A percentile compares a stretch with the other conserved stretches of the same genome.
Evolutionary conservation across 2,113 vertebrate genomes (phyloP).

Genomic region (Oryctolagus cuniculus): mOryCun1.1 NC_091439.1:81181001-81181500

Average conservation of each 20-base stretch:
- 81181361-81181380: not conserved
- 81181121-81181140: not conserved
- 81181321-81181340: not conserved
- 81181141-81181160: not conserved
- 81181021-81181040: not conserved
- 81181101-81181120: not conserved
- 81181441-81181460: constrained; percentile 22
- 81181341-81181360: not conserved
- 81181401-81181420: not conserved
- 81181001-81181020: not conserved
- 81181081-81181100: not conserved
- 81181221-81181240: not conserved
- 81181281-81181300: fast-evolving
- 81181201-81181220: not conserved
- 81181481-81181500: constrained; percentile 10
- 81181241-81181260: not conserved
- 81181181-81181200: not conserved
- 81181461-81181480: constrained; percentile 22
- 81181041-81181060: not conserved
- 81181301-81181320: not conserved
- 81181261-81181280: not conserved
- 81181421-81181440: not conserved
- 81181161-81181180: constrained; percentile 8
- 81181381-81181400: not conserved
- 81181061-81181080: not conserved